Evolutionary conservation across 2,888 invertebrate species (phyloP), one percentile per base, ranked within the genome.

Genomic region (Cryptops parisi): DNA sequence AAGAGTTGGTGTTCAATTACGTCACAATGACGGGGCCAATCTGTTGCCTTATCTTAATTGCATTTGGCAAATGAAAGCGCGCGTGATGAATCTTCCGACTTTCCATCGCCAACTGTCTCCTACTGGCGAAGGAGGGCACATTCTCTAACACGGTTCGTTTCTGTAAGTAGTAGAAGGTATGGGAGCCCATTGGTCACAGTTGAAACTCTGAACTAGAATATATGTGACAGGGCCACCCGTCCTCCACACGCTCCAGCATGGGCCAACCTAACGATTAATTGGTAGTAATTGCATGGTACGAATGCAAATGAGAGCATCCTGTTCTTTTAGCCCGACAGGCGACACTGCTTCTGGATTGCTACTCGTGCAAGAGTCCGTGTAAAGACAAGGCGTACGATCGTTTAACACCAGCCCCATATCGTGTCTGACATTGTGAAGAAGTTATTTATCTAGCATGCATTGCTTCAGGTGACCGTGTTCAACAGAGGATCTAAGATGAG

Each of bases 211-310:
- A 33, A 33, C 6, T 48, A 21, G 27, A 33, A 33, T 33, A 38
- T 38, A 38, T 33, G 23, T 48, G 38, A 23, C 33, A 33, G 48
- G 33, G 48, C 26, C 48, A 48, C 38, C 38, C 38, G 38, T 48
- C 22, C 21, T 38, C 38, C 9, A 48, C 38, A 23, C 19, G 33
- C 38, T n/a, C 38, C 22, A 15, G 38, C 38, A 23, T 19, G 33
- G 27, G 5, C 38, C 22, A 15, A 19, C 12, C n/a, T 22, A 24
- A 38, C 48, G 33, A 48, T 48, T 48, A 48, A 48, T 48, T 48
- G 48, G 38, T 33, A 38, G 23, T 48, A 48, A 48, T 48, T 48
- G 38, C 48, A 23, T 23, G 48, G 48, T 33, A 38, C 23, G 22
- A 38, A 48, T 48, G 48, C 38, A 48, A 48, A 48, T 48, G 48